These are phyloP conservation scores for Drosophila trapezifrons DNA, from an alignment of 1,140 invertebrate species.

Conservation along the genomic window DNA sequence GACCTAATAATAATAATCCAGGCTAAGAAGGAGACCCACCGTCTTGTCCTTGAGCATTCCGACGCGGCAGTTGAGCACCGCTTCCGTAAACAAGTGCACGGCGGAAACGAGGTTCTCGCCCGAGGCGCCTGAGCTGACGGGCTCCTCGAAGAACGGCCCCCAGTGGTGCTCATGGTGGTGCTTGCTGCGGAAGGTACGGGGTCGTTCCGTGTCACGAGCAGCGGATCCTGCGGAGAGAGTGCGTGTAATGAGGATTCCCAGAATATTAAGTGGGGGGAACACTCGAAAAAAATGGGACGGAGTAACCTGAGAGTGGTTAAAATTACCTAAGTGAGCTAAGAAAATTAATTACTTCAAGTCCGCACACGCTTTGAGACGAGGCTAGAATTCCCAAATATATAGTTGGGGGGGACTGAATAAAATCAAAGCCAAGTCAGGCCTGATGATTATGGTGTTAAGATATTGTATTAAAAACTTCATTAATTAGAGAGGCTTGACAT, in stretches of 20 bases:
- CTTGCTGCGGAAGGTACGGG: slow-evolving; percentile 85
- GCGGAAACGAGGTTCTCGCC: slow-evolving; percentile 85
- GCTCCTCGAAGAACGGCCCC: slow-evolving; percentile 91
- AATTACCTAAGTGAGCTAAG: too few relatives aligned
- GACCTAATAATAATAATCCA: background rate
- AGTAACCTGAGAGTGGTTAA: too few relatives aligned
- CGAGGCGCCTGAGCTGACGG: slow-evolving; percentile 68
- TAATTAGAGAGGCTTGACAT: too few relatives aligned
- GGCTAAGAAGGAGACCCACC: slow-evolving; percentile 84
- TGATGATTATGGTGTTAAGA: too few relatives aligned
- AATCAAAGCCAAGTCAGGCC: too few relatives aligned
- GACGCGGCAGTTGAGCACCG: slow-evolving; percentile 91
- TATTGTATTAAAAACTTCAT: too few relatives aligned
- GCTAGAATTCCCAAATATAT: background rate
- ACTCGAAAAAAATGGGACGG: background rate
- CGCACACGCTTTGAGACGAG: too few relatives aligned
- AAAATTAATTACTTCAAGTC: background rate
- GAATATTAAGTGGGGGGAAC: background rate
- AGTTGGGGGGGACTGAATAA: background rate
- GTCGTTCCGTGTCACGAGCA: slow-evolving; percentile 84
- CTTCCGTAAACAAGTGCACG: slow-evolving; percentile 91
- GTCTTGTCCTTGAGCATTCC: slow-evolving; percentile 93
- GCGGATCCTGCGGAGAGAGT: slow-evolving; percentile 68
- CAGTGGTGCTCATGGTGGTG: slow-evolving; percentile 87
- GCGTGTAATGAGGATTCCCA: slow-evolving; percentile 5